Evolutionary conservation across 2,888 invertebrate genomes (phyloP).

Genomic region (Loripinus fragilis): DNA sequence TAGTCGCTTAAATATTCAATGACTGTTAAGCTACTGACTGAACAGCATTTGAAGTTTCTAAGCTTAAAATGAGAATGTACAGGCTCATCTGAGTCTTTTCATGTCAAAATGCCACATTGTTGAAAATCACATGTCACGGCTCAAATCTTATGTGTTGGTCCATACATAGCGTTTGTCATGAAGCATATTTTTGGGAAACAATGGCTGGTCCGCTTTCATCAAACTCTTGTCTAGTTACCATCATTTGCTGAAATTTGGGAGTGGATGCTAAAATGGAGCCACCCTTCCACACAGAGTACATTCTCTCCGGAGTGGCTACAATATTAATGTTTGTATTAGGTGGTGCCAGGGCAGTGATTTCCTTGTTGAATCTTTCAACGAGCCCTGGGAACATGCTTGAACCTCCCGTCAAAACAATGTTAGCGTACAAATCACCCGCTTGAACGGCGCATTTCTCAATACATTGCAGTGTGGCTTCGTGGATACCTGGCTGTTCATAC

Average conservation of each 20-base stretch:
- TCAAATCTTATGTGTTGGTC: no score
- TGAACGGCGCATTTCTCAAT: constrained; percentile 71
- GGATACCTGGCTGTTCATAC: constrained; percentile 63
- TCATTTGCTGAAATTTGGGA: constrained; percentile 69
- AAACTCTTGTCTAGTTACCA: constrained; percentile 73
- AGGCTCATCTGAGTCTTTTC: no score
- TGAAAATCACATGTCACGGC: no score
- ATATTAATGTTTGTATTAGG: constrained; percentile 88
- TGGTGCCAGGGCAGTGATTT: constrained; percentile 93
- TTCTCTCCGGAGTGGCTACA: constrained; percentile 97
- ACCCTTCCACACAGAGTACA: constrained; percentile 99
- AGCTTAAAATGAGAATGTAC: no score
- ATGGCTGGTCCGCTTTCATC: constrained; percentile 84
- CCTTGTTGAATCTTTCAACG: constrained; percentile 98
- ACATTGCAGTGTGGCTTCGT: constrained; percentile 65
- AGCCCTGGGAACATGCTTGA: constrained; percentile 98
- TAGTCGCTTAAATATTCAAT: no score
- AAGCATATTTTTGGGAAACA: constrained; percentile 84
- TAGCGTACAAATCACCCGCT: constrained; percentile 68
- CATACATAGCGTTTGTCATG: no score
- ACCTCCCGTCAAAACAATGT: constrained; percentile 92
- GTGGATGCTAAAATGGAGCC: constrained; percentile 96
- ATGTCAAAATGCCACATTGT: no score
- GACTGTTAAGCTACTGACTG: no score
- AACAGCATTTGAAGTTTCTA: no score